Evolutionary conservation across 2,888 invertebrate genomes (phyloP), one percentile per base, ranked within the genome.

Genomic region (Globia sparganii): DNA sequence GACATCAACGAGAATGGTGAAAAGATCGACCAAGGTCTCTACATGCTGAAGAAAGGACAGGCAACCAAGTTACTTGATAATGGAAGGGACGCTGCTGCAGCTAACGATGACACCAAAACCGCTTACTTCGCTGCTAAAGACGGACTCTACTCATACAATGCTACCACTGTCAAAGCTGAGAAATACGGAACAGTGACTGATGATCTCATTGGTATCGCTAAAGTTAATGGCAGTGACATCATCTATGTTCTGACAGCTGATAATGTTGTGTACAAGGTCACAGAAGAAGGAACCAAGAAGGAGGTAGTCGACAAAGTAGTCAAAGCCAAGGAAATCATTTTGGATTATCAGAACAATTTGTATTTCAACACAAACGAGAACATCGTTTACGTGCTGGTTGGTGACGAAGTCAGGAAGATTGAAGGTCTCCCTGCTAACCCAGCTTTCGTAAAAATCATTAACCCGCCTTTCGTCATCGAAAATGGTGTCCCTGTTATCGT

Each of bases 171-270:
- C 18, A 85, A 72, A 31, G 92, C 93, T 56, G 89, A 90, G 1
- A 94, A 94, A 88, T 94, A 92, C 53, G 94, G 94, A 1, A 78
- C 91, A 3, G 25, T 94, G 1, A 91, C 89, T 15, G 94, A 95
- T 40, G 92, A 86, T 49, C 86, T 94, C 4, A 91, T 93, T 4
- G 85, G 86, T 9, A 90, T 95, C 8, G 93, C 90, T 18, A 92
- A 92, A 86, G 86, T 80, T 0, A 94, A 94, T 61, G 88, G 88
- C 2, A 89, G 90, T 34, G 93, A 93, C 58, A 37, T 75, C 0
- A 87, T 96, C 4, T 96, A 94, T 82, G 91, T 93, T 34, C 66
- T 96, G 1, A 94, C 93, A 9, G 91, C 92, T 46, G 89, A 92
- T 34, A 87, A 93, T 31, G 86, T 91, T 40, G 66, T 96, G 0